Evolutionary conservation across 2,888 invertebrate species (phyloP), one percentile per base, ranked within the genome.

Genomic region (Hetaerina titia): DNA sequence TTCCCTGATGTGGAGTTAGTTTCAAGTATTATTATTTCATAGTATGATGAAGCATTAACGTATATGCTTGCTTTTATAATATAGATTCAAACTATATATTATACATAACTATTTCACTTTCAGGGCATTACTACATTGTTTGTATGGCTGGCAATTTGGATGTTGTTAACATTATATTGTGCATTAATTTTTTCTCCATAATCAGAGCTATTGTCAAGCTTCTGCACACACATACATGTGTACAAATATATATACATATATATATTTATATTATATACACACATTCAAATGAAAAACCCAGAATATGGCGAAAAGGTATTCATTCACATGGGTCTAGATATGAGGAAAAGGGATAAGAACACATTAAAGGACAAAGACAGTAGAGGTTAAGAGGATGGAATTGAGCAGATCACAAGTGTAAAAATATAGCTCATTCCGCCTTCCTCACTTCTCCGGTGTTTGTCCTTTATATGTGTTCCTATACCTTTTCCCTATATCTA

Each of bases 11-110:
- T 22, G 81, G 8, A 81, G 7, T 31, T 9, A 81, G 69, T n/a
- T 22, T 22, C 25, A 81, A 81, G 81, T 81, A 81, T 81, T 81
- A 81, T 81, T 81, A n/a, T 81, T 81, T 11, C 81, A 81, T 81
- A 6, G 31, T 31, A 31, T 31, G 31, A 31, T 31, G 45, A 45
- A 45, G 81, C 81, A 81, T 81, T 31, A 31, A 81, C 2, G 81
- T 81, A 31, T 8, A 74, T 31, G 7, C 81, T 13, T 31, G 31
- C 31, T 81, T 8, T 25, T 81, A 15, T 15, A 22, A 13, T 22
- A 81, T 31, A 31, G 25, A 4, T 31, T 13, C 81, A 5, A 31
- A 31, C 25, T 81, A 1, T 31, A 11, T 15, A 81, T 9, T 31
- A 31, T 13, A 13, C 45, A 81, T 11, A 8, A 11, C 0, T 81